Base-by-base conservation (phyloP, 2,113 vertebrate genomes). In the Ahaetulla prasina region DNA sequence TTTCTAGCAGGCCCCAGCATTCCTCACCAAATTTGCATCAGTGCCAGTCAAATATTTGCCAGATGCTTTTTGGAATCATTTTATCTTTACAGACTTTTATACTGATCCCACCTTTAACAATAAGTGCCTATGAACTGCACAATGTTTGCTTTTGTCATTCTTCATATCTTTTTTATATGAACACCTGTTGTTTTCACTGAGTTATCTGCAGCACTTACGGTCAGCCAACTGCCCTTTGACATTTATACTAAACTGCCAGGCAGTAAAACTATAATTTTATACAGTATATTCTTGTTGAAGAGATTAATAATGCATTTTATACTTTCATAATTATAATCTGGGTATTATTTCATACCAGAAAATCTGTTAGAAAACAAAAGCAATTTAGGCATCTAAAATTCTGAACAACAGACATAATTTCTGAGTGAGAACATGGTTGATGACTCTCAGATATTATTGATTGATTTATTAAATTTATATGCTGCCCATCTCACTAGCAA, bases 171-270 rank as follows among this genome's bases (percentile, higher is more conserved):
- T 80, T 89, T 95, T 92, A 0, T 30, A 74, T 92, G 94, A 92
- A 89, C 93, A 89, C 57, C 90, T 97, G 94, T 94, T 90, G 93
- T 89, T 95, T 95, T 90, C 91, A 92, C 91, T 93, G 86, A 89
- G 50, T 55, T 91, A 0, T 85, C 90, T 43, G 23, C 55, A 68
- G 4, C 47, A 90, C 0, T 54, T 60, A 52, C 91, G 90, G 89
- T 95, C 92, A 88, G 92, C 93, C 89, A 92, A 0, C 89, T 91
- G 68, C 85, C 63, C 0, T 0, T n/a, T 80, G 89, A 50, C 89
- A 53, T 92, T 96, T 92, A 80, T 91, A 88, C 53, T 30, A 94
- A 53, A 11, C 89, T 86, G 18, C n/a, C 91, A 6, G 86, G 85
- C 18, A 14, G 43, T 35, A 27, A 53, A 18, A 22, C 47, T 52